phyloP scores from a whole-genome alignment of 1,140 invertebrate species.

The Araneus ventricosus region DNA sequence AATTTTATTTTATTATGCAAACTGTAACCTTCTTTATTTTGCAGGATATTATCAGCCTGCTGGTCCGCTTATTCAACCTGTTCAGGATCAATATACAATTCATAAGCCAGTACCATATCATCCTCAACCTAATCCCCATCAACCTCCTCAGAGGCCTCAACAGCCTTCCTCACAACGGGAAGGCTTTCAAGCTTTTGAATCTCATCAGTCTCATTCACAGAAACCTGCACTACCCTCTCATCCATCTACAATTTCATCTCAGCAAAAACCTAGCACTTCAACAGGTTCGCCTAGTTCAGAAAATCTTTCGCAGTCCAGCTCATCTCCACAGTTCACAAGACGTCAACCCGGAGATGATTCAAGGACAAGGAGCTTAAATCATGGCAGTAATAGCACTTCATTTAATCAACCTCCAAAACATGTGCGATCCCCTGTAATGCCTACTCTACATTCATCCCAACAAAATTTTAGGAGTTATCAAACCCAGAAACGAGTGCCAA shows the following conservation, averaged over 20 bases:
- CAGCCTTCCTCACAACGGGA: constrained; percentile 34
- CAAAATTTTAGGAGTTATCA: constrained; percentile 49
- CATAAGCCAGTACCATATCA: constrained; percentile 77
- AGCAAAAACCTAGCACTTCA: background rate
- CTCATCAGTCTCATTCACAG: background rate
- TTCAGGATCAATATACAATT: constrained; percentile 73
- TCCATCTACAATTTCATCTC: background rate
- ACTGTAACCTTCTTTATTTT: constrained; percentile 32
- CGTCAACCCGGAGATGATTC: background rate
- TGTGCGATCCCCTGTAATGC: constrained; percentile 2
- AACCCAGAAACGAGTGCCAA: constrained; percentile 14
- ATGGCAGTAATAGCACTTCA: background rate
- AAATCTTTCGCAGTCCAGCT: background rate
- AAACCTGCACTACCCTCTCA: constrained; percentile 7
- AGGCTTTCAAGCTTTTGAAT: constrained; percentile 41
- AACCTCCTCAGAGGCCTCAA: constrained; percentile 58
- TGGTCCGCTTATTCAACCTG: constrained; percentile 77
- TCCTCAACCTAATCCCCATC: constrained; percentile 67
- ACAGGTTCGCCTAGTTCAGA: background rate
- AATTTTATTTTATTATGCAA: background rate
- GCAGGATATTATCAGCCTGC: constrained; percentile 77
- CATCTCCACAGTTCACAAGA: background rate
- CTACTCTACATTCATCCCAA: constrained; percentile 44
- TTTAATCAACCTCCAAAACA: constrained; percentile 31
- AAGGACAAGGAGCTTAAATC: constrained; percentile 8